Base-by-base conservation (phyloP, 2,797 vertebrate genomes). In the Sebastes itinus region DNA sequence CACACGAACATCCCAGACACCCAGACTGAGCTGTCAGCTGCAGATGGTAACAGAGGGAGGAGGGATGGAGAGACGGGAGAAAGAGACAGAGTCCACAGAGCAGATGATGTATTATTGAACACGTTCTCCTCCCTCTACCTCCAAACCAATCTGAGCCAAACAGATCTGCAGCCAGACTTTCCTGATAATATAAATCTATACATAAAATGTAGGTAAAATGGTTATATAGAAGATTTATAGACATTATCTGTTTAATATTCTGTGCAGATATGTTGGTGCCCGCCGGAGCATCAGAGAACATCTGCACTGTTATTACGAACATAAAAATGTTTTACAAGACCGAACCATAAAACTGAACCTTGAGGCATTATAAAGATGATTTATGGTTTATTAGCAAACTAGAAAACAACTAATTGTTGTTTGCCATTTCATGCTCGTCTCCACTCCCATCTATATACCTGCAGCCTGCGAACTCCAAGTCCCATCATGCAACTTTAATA, bases 401-500 rank as follows among this genome's bases (percentile, higher is more conserved):
- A 28, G 6, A 74, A 55, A 28, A 23, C 13, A 28, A 67, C 20
- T n/a, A 10, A 10, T 20, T 7, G 12, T 22, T 13, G 11, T 66
- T 66, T 74, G 12, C 22, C 38, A 58, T 56, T 0, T 42, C 0
- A 4, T 38, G 23, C 60, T 42, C 2, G 1, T 38, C 28, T 30
- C 7, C 5, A 14, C 35, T 64, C 22, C 20, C 9, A 2, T 20
- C 30, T 1, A 0, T 2, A 18, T 35, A 75, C 62, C 75, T 72
- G 62, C 38, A 67, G 38, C 59, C 38, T 3, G 42, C 7, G 3
- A 75, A 82, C 81, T 71, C 60, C 23, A 77, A 32, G n/a, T 81
- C 77, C 62, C 77, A 82, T 78, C 78, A 73, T 82, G 61, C 83
- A 86, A 82, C 64, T 79, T 81, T 82, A 79, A 88, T 79, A 28